phyloP scores from a whole-genome alignment of 1,140 invertebrate species.

The Orchesella cincta region DNA sequence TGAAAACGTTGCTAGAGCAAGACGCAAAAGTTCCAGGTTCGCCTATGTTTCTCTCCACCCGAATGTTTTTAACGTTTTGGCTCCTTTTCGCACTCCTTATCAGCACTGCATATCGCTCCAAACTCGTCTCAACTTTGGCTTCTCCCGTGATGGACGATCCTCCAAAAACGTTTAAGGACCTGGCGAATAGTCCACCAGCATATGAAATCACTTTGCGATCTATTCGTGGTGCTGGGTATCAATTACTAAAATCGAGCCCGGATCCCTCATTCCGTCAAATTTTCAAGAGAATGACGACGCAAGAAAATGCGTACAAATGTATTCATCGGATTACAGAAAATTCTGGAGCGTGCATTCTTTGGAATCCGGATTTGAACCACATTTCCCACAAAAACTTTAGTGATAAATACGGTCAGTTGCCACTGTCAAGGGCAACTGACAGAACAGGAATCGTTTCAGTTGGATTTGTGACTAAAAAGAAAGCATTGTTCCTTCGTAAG shows the following conservation, averaged over 20 bases:
- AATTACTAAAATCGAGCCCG: not conserved
- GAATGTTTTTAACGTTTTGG: not conserved
- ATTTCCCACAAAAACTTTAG: not conserved
- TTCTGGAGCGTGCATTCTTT: not conserved
- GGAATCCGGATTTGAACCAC: not conserved
- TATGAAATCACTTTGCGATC: not conserved
- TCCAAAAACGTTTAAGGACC: slow-evolving; percentile 10
- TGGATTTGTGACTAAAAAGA: not conserved
- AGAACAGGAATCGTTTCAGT: not conserved
- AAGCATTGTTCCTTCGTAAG: not conserved
- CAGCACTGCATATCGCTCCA: slow-evolving; percentile 27
- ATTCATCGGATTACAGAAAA: not conserved
- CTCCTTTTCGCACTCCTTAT: slow-evolving; percentile 17
- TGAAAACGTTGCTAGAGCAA: not conserved
- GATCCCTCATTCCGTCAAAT: not conserved
- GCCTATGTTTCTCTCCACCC: not conserved
- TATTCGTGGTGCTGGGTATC: not conserved
- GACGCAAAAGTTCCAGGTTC: not conserved
- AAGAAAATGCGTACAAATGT: not conserved
- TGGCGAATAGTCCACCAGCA: slow-evolving; percentile 14
- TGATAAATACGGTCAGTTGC: not conserved
- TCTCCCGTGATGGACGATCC: slow-evolving; percentile 11
- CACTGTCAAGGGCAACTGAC: not conserved
- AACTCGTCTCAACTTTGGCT: not conserved
- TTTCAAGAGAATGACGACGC: not conserved